Percentiles rank a stretch among this genome's conserved stretches.
phyloP scores from a whole-genome alignment of 2,797 vertebrate species.

The Denticeps clupeoides region DNA sequence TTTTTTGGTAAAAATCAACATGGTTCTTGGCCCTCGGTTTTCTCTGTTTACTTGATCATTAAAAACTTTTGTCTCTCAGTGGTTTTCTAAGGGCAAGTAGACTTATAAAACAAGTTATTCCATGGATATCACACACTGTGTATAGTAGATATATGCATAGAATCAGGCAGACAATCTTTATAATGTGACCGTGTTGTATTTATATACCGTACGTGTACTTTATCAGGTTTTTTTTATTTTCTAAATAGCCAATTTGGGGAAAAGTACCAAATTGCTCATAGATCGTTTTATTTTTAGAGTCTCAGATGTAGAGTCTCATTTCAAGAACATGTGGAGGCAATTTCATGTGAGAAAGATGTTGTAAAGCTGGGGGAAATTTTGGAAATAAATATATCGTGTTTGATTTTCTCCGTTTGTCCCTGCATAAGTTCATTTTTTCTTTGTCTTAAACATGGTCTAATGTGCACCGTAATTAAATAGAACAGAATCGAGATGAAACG shows the following conservation, averaged over 20 bases:
- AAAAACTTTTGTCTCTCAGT: neutral
- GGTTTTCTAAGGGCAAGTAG: slow-evolving; percentile 1
- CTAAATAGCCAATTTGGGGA: slow-evolving; percentile 42
- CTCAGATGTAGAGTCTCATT: slow-evolving; percentile 2
- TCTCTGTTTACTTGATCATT: neutral
- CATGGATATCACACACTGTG: slow-evolving; percentile 6
- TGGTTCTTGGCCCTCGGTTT: no score
- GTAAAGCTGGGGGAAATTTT: slow-evolving; percentile 46
- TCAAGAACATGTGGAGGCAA: no score
- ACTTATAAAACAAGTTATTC: slow-evolving; percentile 10
- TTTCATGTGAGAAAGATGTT: no score
- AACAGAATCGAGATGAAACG: neutral
- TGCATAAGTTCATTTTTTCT: neutral
- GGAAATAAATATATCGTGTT: slow-evolving; percentile 48
- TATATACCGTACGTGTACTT: slow-evolving; percentile 16
- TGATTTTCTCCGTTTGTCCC: slow-evolving; percentile 35
- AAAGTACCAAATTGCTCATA: slow-evolving; percentile 21
- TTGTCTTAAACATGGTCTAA: neutral
- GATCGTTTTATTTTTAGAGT: slow-evolving; percentile 1
- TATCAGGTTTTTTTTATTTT: slow-evolving; percentile 41
- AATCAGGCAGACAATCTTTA: slow-evolving; percentile 40
- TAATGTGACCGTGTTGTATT: slow-evolving; percentile 37
- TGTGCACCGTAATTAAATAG: neutral
- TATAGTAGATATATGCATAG: slow-evolving; percentile 9
- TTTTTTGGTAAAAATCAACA: no score